These are phyloP conservation scores for Physeter macrocephalus DNA, from an alignment of 2,113 vertebrate genomes.

Conservation along the genomic window DNA sequence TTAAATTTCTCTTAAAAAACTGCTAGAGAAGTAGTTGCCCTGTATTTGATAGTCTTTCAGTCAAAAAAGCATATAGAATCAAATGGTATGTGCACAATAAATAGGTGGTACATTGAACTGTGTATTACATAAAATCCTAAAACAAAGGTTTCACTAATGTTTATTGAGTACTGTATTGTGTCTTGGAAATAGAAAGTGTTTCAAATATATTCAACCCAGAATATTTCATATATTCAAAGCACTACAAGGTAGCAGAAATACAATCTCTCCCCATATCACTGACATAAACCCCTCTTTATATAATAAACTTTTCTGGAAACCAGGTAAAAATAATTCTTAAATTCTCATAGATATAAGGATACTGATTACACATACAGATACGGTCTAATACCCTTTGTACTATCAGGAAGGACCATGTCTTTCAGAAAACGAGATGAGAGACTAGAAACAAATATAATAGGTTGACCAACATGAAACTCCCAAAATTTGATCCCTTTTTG, in stretches of 20 bases:
- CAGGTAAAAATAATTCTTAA: background rate
- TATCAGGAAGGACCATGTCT: background rate
- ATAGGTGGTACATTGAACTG: background rate
- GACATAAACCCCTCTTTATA: background rate
- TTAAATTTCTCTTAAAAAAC: background rate
- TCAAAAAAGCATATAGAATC: background rate
- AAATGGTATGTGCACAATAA: background rate
- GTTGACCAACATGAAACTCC: background rate
- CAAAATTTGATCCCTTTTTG: background rate
- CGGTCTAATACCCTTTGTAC: background rate
- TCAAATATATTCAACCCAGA: background rate
- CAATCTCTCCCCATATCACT: background rate
- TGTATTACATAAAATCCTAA: background rate
- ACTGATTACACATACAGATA: background rate
- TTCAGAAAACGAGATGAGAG: background rate
- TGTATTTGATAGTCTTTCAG: background rate
- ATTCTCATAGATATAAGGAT: background rate
- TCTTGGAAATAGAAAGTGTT: background rate
- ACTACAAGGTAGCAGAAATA: background rate
- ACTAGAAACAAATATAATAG: background rate
- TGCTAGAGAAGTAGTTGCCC: background rate
- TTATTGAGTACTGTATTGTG: background rate
- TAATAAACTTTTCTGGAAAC: background rate
- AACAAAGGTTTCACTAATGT: background rate
- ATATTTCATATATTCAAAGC: background rate